These are phyloP conservation scores for Arion vulgaris DNA, from an alignment of 1,140 invertebrate species.

Conservation along the genomic window DNA sequence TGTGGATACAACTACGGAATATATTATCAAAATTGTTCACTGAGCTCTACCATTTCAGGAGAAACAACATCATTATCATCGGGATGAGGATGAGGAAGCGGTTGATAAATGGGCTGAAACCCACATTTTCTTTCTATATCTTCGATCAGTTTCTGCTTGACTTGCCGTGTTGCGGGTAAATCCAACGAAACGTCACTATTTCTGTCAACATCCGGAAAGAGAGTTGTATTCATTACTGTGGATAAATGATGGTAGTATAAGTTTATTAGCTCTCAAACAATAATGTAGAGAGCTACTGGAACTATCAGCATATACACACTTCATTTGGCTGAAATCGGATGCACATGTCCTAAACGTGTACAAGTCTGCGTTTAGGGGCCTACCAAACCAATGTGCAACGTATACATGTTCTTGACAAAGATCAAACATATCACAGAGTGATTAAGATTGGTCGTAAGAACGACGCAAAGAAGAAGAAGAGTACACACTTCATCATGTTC, in stretches of 20 bases:
- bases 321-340: too few relatives aligned
- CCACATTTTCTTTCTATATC: slow-evolving; percentile 65
- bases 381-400: too few relatives aligned
- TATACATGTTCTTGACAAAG: too few relatives aligned
- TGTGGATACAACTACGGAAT: background rate
- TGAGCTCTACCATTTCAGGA: slow-evolving; percentile 42
- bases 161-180: slow-evolving; percentile 56
- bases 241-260: slow-evolving; percentile 5
- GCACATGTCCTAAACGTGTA: too few relatives aligned
- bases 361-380: too few relatives aligned
- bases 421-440: too few relatives aligned
- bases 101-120: slow-evolving; percentile 64
- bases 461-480: too few relatives aligned
- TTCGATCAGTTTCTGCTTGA: slow-evolving; percentile 65
- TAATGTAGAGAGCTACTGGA: too few relatives aligned
- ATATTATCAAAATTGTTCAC: slow-evolving; percentile 13
- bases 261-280: too few relatives aligned
- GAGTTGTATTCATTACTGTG: slow-evolving; percentile 71
- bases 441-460: too few relatives aligned
- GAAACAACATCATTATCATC: slow-evolving; percentile 57
- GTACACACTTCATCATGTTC: too few relatives aligned
- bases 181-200: slow-evolving; percentile 52
- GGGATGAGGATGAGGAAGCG: slow-evolving; percentile 43
- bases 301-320: too few relatives aligned
- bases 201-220: slow-evolving; percentile 69